A percentile compares a stretch with the other conserved stretches of the same genome.
These are phyloP conservation scores for Microplitis mediator DNA, from an alignment of 1,140 invertebrate species.

Conservation along the genomic window DNA sequence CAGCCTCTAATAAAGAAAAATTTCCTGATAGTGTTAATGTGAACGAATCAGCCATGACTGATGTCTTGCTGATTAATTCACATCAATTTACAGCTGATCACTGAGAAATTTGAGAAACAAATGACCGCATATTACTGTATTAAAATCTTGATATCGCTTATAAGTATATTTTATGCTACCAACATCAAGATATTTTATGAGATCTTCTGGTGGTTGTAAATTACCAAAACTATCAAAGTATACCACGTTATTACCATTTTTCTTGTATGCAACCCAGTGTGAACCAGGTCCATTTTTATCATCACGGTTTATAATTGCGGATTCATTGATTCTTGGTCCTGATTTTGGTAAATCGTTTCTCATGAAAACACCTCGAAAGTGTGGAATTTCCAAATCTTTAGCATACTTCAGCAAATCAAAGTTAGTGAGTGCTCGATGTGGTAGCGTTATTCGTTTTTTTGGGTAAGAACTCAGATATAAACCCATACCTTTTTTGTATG, in stretches of 20 bases:
- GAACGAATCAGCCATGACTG: slow-evolving; percentile 19
- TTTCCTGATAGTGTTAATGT: slow-evolving; percentile 29
- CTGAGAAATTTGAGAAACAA: slow-evolving; percentile 28
- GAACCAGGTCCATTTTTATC: background rate
- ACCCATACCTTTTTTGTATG: no score
- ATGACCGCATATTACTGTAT: no score
- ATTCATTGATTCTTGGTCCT: slow-evolving; percentile 23
- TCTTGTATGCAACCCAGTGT: slow-evolving; percentile 13
- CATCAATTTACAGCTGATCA: slow-evolving; percentile 3
- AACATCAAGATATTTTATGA: no score
- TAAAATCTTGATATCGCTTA: no score
- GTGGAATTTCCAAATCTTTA: no score
- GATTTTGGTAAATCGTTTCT: slow-evolving; percentile 35
- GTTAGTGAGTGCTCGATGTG: no score
- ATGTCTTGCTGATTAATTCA: background rate
- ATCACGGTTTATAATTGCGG: slow-evolving; percentile 10
- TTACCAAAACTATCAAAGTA: slow-evolving; percentile 41
- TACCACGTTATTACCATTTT: background rate
- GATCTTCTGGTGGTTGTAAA: slow-evolving; percentile 34
- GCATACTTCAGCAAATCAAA: no score
- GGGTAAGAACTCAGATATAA: no score
- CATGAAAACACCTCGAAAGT: no score
- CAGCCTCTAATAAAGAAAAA: slow-evolving; percentile 29
- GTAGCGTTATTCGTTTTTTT: no score
- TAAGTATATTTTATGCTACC: no score